Conservation (phyloP, 2,888 invertebrate genomes). For the Mythimna loreyi region DNA sequence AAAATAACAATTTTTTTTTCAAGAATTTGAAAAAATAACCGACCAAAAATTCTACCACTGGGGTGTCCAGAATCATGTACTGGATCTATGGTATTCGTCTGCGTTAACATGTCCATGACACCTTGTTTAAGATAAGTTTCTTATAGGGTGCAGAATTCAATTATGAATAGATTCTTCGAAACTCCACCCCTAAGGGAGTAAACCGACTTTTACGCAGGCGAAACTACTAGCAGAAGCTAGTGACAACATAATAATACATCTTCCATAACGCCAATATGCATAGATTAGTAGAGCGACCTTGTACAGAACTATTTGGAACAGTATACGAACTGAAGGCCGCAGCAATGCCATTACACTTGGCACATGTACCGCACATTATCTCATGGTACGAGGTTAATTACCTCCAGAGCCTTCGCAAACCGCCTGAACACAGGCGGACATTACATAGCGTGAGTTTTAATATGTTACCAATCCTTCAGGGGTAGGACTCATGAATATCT, state of each 20-base stretch:
- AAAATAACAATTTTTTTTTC: too few relatives aligned
- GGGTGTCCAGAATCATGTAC: too few relatives aligned
- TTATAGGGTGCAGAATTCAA: too few relatives aligned
- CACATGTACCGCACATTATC: conserved; percentile 42
- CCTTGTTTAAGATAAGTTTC: too few relatives aligned
- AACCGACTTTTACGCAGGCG: too few relatives aligned
- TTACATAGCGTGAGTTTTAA: neutral
- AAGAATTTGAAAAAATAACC: too few relatives aligned
- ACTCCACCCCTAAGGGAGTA: too few relatives aligned
- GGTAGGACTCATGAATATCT: neutral
- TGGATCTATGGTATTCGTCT: too few relatives aligned
- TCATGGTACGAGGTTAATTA: conserved; percentile 16
- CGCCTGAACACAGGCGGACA: neutral
- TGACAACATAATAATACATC: neutral
- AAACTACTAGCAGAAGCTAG: too few relatives aligned
- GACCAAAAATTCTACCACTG: too few relatives aligned
- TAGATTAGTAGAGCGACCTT: conserved; percentile 6
- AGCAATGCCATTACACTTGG: conserved; percentile 47
- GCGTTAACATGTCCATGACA: too few relatives aligned
- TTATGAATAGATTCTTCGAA: too few relatives aligned
- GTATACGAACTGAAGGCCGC: conserved; percentile 18
- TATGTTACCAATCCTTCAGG: neutral
- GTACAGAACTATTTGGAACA: conserved; percentile 8
- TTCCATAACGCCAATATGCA: neutral
- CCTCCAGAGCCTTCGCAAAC: conserved; percentile 1